These are phyloP conservation scores for Nycticorax nycticorax DNA, from an alignment of 2,113 vertebrate species.

Conservation along the genomic window DNA sequence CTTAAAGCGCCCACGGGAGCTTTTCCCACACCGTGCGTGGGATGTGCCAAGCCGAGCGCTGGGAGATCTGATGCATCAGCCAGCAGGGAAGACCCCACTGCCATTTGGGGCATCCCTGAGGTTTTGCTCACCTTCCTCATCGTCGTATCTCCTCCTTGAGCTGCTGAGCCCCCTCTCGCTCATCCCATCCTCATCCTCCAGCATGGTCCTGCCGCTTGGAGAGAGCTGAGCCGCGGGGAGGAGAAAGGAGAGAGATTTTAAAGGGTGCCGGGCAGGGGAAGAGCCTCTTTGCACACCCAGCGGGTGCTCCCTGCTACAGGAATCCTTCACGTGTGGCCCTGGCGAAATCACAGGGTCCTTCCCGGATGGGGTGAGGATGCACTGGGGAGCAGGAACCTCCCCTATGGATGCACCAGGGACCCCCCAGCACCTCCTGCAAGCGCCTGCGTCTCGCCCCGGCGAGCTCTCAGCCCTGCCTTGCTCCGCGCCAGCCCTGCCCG, in stretches of 20 bases:
- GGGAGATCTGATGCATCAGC: fast-evolving
- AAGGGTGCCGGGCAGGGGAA: neutral
- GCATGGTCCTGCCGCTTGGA: constrained; percentile 19
- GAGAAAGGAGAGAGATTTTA: neutral
- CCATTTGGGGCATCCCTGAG: fast-evolving
- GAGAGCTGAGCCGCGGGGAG: neutral
- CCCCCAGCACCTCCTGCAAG: neutral
- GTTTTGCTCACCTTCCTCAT: constrained; percentile 82
- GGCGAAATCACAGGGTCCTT: neutral
- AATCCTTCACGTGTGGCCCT: fast-evolving
- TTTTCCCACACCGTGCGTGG: fast-evolving
- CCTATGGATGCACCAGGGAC: fast-evolving
- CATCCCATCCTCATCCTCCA: constrained; percentile 79
- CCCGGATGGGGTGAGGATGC: fast-evolving
- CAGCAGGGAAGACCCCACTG: fast-evolving
- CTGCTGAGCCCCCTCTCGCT: constrained; percentile 69
- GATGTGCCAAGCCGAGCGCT: fast-evolving
- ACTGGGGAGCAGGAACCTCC: fast-evolving
- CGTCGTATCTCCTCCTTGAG: constrained; percentile 80
- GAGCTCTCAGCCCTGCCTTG: neutral
- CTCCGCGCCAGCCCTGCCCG: neutral
- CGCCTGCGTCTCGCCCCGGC: fast-evolving
- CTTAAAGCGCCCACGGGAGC: neutral
- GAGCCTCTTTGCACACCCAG: fast-evolving
- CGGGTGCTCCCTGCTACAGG: fast-evolving